phyloP scores from a whole-genome alignment of 2,113 vertebrate genomes.

The Eptesicus fuscus region DNA sequence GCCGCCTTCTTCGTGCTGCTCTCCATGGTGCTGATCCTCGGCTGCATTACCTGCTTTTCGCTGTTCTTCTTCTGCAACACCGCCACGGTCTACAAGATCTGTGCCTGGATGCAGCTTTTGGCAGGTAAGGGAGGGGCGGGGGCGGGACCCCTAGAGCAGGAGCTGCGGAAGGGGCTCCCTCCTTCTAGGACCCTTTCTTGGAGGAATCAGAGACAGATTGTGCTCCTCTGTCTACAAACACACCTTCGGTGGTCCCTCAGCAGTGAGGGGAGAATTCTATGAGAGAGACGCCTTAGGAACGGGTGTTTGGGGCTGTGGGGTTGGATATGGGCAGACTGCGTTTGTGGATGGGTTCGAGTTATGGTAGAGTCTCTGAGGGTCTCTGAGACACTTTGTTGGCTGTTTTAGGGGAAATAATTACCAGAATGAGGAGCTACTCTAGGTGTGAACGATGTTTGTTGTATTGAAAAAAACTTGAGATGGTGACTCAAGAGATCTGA shows the following conservation, averaged over 20 bases:
- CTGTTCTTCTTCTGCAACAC: slow-evolving; percentile 99
- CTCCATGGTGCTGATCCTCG: slow-evolving; percentile 97
- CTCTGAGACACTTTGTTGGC: background rate
- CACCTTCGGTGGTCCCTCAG: background rate
- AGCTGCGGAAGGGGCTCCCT: background rate
- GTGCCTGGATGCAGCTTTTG: slow-evolving; percentile 98
- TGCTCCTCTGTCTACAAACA: background rate
- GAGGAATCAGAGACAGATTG: background rate
- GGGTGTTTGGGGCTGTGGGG: background rate
- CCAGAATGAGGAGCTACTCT: background rate
- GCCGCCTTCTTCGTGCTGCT: slow-evolving; percentile 96
- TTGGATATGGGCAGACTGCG: background rate
- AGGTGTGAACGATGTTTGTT: background rate
- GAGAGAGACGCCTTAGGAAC: background rate
- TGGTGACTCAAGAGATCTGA: background rate
- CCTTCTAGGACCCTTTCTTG: background rate
- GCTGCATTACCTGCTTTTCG: slow-evolving; percentile 96
- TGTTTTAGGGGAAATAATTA: background rate
- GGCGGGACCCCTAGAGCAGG: background rate
- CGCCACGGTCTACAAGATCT: slow-evolving; percentile 98
- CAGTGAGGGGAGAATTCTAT: background rate
- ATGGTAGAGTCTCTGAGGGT: background rate
- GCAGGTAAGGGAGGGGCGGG: slow-evolving; percentile 85
- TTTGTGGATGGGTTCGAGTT: background rate
- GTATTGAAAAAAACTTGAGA: background rate